Evolutionary conservation across 2,888 invertebrate genomes (phyloP), one percentile per base, ranked within the genome.

Genomic region (Apotomis turbidana): DNA sequence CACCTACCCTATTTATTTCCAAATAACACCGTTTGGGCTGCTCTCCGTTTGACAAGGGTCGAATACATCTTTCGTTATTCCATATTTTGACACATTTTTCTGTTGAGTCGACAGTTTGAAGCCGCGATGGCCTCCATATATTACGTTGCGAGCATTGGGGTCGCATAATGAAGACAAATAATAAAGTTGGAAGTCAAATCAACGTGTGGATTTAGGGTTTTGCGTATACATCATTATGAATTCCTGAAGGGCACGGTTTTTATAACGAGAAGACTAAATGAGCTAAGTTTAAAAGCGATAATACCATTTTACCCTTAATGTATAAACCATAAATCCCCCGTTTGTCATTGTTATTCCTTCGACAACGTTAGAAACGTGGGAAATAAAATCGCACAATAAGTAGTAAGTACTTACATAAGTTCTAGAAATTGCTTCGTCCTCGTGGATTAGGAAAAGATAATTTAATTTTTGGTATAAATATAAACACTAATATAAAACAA

Each of bases 1-100:
- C 68, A 72, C 70, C 57, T 73, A 71, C 75, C 77, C 74, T 75
- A 78, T 78, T 78, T 77, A 76, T 76, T 73, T 74, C 66, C 74
- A 78, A 79, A 77, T 78, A 77, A 81, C 80, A 81, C 78, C 80
- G 79, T 80, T 81, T 78, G 78, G 78, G 75, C 75, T 78, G 55
- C 58, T 54, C 74, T 70, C 59, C 60, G 76, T 84, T 85, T 88
- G 88, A 88, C 85, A 84, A 85, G 88, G 88, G 88, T 88, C 81
- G 82, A 78, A 84, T 85, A 81, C 85, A 85, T 87, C 86, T 86
- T 85, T 83, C 82, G 78, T 73, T 79, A 79, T 83, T 84, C 83
- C 84, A 87, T 87, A 87, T 86, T 87, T 87, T 81, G 79, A 80
- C 85, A 83, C 81, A 81, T 85, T 84, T 80, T 83, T 83, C 70